Conservation (phyloP, 2,888 invertebrate genomes). For the Helobdella robusta region DNA sequence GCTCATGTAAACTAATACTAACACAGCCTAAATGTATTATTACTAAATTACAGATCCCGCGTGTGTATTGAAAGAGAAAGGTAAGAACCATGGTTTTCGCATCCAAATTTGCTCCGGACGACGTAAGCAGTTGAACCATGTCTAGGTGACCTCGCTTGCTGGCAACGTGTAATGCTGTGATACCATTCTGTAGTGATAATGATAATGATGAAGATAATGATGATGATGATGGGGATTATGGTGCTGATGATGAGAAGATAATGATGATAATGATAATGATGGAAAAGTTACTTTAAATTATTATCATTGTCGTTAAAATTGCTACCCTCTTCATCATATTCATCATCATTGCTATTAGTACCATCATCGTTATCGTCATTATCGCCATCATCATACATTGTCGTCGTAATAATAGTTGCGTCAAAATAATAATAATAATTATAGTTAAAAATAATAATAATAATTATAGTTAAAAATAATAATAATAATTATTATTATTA, state of each 20-base stretch:
- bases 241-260: too few species aligned
- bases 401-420: too few species aligned
- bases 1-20: too few species aligned
- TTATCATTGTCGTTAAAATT: slow-evolving; percentile 5
- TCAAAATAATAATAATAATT: too few species aligned
- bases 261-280: neutral
- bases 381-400: too few species aligned
- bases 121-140: slow-evolving; percentile 20
- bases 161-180: slow-evolving; percentile 28
- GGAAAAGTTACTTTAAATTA: slow-evolving; percentile 32
- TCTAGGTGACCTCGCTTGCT: slow-evolving; percentile 25
- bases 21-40: too few species aligned
- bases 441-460: too few species aligned
- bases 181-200: slow-evolving; percentile 24
- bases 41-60: too few species aligned
- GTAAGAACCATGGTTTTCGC: slow-evolving; percentile 20
- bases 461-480: too few species aligned
- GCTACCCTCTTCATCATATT: slow-evolving; percentile 5
- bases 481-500: too few species aligned
- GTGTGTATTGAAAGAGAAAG: neutral
- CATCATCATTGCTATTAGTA: neutral
- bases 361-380: neutral
- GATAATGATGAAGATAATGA: too few species aligned
- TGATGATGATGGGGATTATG: neutral
- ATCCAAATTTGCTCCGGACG: slow-evolving; percentile 20